Evolutionary conservation across 1,140 invertebrate species (phyloP), one percentile per base, ranked within the genome.

Genomic region (Daktulosphaira vitifoliae): DNA sequence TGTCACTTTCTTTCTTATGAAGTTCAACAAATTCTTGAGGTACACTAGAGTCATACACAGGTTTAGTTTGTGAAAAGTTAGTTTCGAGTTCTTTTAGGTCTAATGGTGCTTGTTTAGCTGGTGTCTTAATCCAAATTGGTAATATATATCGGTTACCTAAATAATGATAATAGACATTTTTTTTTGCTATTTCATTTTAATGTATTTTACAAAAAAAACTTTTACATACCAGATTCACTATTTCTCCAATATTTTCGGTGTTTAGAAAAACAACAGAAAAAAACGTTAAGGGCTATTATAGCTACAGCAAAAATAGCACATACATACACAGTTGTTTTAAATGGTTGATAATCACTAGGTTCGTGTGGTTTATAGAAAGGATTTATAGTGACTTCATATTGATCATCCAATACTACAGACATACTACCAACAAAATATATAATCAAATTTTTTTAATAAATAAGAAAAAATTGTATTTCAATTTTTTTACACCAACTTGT

Each of bases 131-230:
- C 87, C 87, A 92, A 71, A 91, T 77, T 8, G 88, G 86, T 11
- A 88, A 80, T 65, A 90, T 78, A 85, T 85, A 90, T 69, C 88
- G 85, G 76, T 90, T 90, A 37, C 87, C 87, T 88, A 70, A 46
- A 22, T 52, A 25, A 29, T 37, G 29, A 11, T 7, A 13, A 18
- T 33, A 25, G n/a, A 52, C 11, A 54, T 8, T 6, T 64, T 25
- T 15, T 16, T 22, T 16, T 16, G 6, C 20, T 6, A 4, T 23
- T n/a, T 6, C 18, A 2, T n/a, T n/a, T n/a, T n/a, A n/a, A n/a
- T n/a, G n/a, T n/a, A n/a, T n/a, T n/a, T n/a, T n/a, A n/a, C 20
- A 53, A 54, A 26, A 29, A 4, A 25, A 65, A 18, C 15, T 18
- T 13, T 22, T 4, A 7, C 3, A 22, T 22, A 84, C 88, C 88